Evolutionary conservation across 2,797 vertebrate species (phyloP).

Genomic region (Sebastes cheni): DNA sequence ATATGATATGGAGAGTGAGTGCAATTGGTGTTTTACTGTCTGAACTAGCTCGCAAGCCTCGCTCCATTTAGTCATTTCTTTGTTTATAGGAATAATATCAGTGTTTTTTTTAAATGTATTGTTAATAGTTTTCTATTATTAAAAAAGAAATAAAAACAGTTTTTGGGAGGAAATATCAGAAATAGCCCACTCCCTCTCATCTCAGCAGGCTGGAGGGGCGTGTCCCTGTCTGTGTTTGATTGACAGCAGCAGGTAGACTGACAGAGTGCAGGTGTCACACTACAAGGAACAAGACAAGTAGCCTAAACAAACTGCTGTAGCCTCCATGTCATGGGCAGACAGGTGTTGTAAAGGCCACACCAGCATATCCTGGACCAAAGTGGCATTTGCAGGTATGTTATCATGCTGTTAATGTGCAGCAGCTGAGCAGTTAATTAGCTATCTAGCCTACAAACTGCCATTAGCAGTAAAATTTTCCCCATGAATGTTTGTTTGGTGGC

Average conservation of each 20-base stretch:
- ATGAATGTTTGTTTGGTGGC: not conserved
- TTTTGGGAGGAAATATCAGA: not conserved
- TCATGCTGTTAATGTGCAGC: not conserved
- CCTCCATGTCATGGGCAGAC: not conserved
- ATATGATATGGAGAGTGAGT: too few species aligned
- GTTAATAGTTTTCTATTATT: not conserved
- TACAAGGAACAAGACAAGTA: too few species aligned
- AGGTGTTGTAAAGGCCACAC: not conserved
- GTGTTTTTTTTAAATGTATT: too few species aligned
- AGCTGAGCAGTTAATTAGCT: not conserved
- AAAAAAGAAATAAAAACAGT: not conserved
- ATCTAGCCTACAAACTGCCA: not conserved
- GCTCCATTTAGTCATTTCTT: too few species aligned
- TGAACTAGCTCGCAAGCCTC: too few species aligned
- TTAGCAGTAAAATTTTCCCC: accelerated
- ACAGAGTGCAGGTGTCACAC: too few species aligned
- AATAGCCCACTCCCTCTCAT: not conserved
- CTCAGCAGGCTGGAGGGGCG: not conserved
- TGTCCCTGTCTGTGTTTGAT: not conserved
- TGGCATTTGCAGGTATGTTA: not conserved
- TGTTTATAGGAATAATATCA: too few species aligned
- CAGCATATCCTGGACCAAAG: not conserved
- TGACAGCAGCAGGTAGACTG: not conserved
- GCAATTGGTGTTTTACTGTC: too few species aligned
- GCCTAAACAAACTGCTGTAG: not conserved